Conservation (phyloP, 64 coral and sea anemone species). For the Anthopleura sola region DNA sequence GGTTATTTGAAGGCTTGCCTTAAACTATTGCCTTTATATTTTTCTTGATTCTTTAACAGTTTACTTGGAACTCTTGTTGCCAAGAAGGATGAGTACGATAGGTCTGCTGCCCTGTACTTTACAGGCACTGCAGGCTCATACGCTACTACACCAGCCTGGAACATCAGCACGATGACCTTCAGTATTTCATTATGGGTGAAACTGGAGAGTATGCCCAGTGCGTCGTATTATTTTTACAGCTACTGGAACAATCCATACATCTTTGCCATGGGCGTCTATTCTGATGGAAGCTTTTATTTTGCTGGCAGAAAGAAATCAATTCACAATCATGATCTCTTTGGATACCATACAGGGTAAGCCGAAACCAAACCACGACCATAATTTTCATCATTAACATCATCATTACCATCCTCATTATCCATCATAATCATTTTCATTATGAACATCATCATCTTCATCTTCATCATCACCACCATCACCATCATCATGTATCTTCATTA, state of each 20-base stretch:
- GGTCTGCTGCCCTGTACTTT: background rate
- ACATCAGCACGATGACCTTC: background rate
- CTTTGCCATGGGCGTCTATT: background rate
- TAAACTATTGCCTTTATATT: background rate
- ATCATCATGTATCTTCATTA: too few species aligned
- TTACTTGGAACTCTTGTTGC: background rate
- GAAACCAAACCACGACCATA: too few species aligned
- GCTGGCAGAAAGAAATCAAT: background rate
- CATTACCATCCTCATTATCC: too few species aligned
- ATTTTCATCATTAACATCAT: too few species aligned
- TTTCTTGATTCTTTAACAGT: background rate
- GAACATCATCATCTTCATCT: too few species aligned
- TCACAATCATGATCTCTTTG: background rate
- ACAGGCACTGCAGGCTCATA: background rate
- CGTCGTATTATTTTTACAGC: background rate
- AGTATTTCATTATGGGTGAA: slow-evolving; percentile 9
- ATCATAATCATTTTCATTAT: too few species aligned
- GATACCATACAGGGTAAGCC: background rate
- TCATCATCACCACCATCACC: too few species aligned
- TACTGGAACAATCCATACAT: background rate
- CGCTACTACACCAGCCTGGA: background rate
- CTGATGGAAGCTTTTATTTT: background rate
- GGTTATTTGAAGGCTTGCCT: background rate
- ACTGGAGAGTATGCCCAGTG: background rate
- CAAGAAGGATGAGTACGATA: background rate